Conservation (phyloP, 2,888 invertebrate genomes). For the Psococerastis gibbosa region DNA sequence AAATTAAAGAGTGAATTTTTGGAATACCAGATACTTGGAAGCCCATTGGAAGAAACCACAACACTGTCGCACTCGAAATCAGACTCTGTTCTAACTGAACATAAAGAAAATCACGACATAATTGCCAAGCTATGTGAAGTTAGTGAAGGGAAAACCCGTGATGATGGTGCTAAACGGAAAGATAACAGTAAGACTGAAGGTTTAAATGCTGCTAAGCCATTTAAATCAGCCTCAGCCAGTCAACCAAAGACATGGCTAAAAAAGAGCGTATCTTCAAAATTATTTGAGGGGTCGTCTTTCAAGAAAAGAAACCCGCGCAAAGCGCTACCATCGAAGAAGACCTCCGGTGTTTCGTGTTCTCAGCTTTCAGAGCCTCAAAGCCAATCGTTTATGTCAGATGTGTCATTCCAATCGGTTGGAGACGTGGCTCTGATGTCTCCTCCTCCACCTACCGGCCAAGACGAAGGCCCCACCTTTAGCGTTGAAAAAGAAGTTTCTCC, state of each 20-base stretch:
- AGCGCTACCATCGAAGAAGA: slow-evolving; percentile 28
- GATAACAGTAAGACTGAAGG: slow-evolving; percentile 15
- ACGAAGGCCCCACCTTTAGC: neutral
- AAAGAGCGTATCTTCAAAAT: slow-evolving; percentile 35
- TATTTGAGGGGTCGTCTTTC: slow-evolving; percentile 48
- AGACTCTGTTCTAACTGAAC: slow-evolving; percentile 11
- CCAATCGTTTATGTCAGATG: neutral
- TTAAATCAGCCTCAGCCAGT: slow-evolving; percentile 19
- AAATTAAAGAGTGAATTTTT: slow-evolving; percentile 54
- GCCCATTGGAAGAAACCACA: slow-evolving; percentile 22
- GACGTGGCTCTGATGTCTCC: no score
- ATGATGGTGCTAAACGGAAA: slow-evolving; percentile 17
- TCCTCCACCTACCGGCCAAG: slow-evolving; percentile 4
- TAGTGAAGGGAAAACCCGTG: neutral
- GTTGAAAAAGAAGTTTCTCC: slow-evolving; percentile 9
- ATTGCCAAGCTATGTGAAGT: neutral
- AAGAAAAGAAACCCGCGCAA: slow-evolving; percentile 61
- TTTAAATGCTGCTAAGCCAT: slow-evolving; percentile 1
- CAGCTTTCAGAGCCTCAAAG: neutral
- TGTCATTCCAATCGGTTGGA: slow-evolving; percentile 1
- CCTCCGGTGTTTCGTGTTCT: slow-evolving; percentile 18
- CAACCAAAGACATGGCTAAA: slow-evolving; percentile 26
- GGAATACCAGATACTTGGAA: slow-evolving; percentile 46
- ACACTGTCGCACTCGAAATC: slow-evolving; percentile 12
- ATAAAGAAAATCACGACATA: slow-evolving; percentile 12